Percentiles rank a stretch among this genome's conserved stretches.
Conservation (phyloP, 2,888 invertebrate genomes). For the Nemotelus pantherinus region DNA sequence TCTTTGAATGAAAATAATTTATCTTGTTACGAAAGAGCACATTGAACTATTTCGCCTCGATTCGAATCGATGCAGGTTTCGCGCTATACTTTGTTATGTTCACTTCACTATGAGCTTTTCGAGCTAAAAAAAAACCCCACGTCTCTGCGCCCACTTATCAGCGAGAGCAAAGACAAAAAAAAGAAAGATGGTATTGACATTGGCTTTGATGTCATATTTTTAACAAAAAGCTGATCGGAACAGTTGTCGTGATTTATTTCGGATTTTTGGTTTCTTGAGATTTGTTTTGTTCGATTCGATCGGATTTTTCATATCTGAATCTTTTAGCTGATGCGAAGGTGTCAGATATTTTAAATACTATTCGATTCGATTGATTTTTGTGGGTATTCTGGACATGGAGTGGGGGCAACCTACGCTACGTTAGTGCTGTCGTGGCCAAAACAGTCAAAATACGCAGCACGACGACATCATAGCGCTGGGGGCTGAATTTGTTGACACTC, state of each 20-base stretch:
- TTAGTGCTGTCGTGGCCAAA: too few relatives aligned
- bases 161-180: neutral
- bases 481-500: slow-evolving; percentile 24
- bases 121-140: too few relatives aligned
- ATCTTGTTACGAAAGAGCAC: slow-evolving; percentile 49
- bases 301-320: too few relatives aligned
- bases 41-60: slow-evolving; percentile 46
- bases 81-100: neutral
- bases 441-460: neutral
- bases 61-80: slow-evolving; percentile 22
- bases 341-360: too few relatives aligned
- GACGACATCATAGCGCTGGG: neutral
- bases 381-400: neutral
- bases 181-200: slow-evolving; percentile 46
- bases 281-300: too few relatives aligned
- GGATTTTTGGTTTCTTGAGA: too few relatives aligned
- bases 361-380: neutral
- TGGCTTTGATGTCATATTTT: slow-evolving; percentile 40
- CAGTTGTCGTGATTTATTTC: neutral
- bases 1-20: slow-evolving; percentile 45
- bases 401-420: slow-evolving; percentile 1
- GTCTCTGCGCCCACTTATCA: slow-evolving; percentile 24
- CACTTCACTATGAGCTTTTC: too few relatives aligned
- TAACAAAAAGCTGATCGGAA: neutral
- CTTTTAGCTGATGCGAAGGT: too few relatives aligned